Evolutionary conservation across 1,140 invertebrate species (phyloP).

Genomic region (Diachasma alloeum): DNA sequence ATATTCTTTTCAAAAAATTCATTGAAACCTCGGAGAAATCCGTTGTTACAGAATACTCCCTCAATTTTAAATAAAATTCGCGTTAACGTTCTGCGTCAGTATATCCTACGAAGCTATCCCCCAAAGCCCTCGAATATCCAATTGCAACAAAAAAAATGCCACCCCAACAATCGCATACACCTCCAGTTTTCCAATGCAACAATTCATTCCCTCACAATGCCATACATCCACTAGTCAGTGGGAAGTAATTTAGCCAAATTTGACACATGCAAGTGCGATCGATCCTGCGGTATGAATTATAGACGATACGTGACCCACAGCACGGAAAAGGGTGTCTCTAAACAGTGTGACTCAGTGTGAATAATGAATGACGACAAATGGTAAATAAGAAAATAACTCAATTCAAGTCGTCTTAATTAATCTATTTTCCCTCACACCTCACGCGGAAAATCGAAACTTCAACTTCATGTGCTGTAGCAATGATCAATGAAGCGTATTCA

Average conservation of each 20-base stretch:
- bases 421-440: neutral
- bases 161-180: neutral
- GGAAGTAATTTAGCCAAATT: neutral
- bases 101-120: too few species aligned
- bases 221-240: neutral
- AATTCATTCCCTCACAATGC: neutral
- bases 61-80: too few species aligned
- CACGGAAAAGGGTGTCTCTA: neutral
- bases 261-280: conserved; percentile 4
- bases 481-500: too few species aligned
- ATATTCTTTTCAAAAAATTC: too few species aligned
- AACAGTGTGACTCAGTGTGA: neutral
- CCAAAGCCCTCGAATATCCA: neutral
- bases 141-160: neutral
- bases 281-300: neutral
- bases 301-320: neutral
- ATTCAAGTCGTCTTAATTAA: neutral
- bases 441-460: too few species aligned
- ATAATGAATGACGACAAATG: neutral
- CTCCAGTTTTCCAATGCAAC: neutral
- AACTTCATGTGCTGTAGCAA: too few species aligned
- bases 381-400: neutral
- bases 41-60: too few species aligned
- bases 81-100: too few species aligned
- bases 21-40: too few species aligned